Conservation (phyloP, 2,113 vertebrate species). For the Panthera tigris region DNA sequence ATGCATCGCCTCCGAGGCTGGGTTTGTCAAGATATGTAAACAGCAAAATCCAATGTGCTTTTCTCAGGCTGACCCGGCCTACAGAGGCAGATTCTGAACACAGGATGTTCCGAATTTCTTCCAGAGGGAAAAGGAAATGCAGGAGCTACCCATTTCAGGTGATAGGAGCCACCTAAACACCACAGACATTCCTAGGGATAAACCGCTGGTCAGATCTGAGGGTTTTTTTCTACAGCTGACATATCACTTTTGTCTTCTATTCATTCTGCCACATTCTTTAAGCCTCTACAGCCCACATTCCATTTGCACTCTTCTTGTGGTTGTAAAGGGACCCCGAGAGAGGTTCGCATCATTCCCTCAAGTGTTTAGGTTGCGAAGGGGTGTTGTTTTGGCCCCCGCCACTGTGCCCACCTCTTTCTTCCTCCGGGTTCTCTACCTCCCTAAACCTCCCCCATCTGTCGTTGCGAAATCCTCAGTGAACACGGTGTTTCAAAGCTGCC, state of each 20-base stretch:
- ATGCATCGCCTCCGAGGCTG: conserved; percentile 28
- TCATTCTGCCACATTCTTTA: background rate
- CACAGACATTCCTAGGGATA: background rate
- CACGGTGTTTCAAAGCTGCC: conserved; percentile 57
- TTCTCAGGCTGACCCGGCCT: conserved; percentile 58
- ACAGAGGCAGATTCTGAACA: background rate
- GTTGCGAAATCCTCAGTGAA: conserved; percentile 3
- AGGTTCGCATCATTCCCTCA: conserved; percentile 51
- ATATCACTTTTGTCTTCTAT: background rate
- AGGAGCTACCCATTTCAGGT: background rate
- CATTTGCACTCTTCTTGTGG: background rate
- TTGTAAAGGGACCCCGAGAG: background rate
- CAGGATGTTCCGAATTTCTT: background rate
- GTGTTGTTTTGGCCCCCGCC: background rate
- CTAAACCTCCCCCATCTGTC: background rate
- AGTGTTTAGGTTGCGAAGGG: conserved; percentile 23
- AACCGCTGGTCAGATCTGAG: background rate
- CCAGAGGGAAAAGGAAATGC: background rate
- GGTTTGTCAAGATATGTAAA: conserved; percentile 60
- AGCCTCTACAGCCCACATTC: background rate
- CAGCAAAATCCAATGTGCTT: conserved; percentile 49
- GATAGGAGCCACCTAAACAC: background rate
- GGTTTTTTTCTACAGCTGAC: conserved; percentile 23
- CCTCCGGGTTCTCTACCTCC: background rate
- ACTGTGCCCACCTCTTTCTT: background rate